These are phyloP conservation scores for Penaeus indicus DNA, from an alignment of 1,140 invertebrate genomes.

Conservation along the genomic window DNA sequence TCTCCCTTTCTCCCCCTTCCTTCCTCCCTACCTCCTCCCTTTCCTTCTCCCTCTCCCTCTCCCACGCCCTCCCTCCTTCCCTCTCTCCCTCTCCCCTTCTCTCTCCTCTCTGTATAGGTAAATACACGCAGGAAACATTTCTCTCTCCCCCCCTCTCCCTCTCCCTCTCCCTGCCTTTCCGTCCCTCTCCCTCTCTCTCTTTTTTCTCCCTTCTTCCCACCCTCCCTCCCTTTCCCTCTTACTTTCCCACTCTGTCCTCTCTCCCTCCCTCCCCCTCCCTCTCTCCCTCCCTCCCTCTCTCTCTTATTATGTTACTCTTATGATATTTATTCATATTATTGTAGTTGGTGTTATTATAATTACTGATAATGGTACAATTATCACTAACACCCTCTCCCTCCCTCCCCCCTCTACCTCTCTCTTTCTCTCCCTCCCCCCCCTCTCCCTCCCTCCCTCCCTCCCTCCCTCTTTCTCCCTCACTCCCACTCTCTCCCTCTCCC, in stretches of 20 bases:
- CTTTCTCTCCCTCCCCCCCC: no score
- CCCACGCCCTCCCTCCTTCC: no score
- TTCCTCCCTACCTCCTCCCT: not conserved
- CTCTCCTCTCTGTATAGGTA: no score
- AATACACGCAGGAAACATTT: not conserved
- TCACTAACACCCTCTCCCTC: not conserved
- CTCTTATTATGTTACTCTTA: not conserved
- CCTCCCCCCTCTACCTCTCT: not conserved
- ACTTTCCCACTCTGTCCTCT: no score
- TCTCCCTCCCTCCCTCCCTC: not conserved
- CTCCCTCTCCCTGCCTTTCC: not conserved
- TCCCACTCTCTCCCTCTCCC: no score
- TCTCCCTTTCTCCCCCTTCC: no score
- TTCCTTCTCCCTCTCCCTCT: constrained; percentile 10
- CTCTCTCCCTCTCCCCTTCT: no score
- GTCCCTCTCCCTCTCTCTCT: not conserved
- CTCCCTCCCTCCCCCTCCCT: constrained; percentile 1
- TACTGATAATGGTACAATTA: not conserved
- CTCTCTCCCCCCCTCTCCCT: not conserved
- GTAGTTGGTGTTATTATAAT: not conserved
- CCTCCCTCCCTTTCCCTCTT: not conserved
- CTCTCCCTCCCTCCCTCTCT: not conserved
- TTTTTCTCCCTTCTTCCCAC: not conserved
- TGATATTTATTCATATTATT: not conserved
- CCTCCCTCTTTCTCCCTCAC: constrained; percentile 1